phyloP scores from a whole-genome alignment of 2,113 vertebrate genomes.

The Ceratotherium simum region DNA sequence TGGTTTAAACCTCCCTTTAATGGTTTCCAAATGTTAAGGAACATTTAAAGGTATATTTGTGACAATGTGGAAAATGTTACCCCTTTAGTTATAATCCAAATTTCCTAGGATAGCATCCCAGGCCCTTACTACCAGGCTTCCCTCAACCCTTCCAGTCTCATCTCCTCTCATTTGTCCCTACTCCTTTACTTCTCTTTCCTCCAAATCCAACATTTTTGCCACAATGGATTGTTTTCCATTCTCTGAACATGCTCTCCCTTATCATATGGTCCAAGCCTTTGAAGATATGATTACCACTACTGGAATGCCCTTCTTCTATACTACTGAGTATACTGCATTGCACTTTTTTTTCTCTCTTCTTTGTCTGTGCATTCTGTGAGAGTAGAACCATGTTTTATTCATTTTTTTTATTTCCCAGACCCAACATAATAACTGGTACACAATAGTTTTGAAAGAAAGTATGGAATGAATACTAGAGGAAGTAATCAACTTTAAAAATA shows the following conservation, averaged over 20 bases:
- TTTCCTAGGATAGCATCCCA: background rate
- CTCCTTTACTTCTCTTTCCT: background rate
- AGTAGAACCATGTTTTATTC: background rate
- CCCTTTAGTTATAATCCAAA: background rate
- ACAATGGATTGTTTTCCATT: background rate
- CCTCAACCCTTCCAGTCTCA: background rate
- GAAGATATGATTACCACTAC: background rate
- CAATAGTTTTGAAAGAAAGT: constrained; percentile 8
- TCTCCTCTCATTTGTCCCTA: background rate
- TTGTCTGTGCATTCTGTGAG: background rate
- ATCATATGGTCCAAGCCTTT: background rate
- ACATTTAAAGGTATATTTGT: background rate
- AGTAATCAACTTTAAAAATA: constrained; percentile 28
- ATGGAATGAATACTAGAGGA: background rate
- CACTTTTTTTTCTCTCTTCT: background rate
- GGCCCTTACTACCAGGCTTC: background rate
- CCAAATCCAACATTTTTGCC: background rate
- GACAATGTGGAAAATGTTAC: background rate
- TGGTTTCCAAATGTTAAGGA: background rate
- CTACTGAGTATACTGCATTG: background rate
- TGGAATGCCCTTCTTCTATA: background rate
- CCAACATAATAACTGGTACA: background rate
- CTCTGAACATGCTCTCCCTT: background rate
- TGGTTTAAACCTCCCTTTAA: background rate
- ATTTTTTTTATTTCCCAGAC: background rate